Evolutionary conservation across 2,888 invertebrate genomes (phyloP), one percentile per base, ranked within the genome.

Genomic region (Nomada goodeniana): DNA sequence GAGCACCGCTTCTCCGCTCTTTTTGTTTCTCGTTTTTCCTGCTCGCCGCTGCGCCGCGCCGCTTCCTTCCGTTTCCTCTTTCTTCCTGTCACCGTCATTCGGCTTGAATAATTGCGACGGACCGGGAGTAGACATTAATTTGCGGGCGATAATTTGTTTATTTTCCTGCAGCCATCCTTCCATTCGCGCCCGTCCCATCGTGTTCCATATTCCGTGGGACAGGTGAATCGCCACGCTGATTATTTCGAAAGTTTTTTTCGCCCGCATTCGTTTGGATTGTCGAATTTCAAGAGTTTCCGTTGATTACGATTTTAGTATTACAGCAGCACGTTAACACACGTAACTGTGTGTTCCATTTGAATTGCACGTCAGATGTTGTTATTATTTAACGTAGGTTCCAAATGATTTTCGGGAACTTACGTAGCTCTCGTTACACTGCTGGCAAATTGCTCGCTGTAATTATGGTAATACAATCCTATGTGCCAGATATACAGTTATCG

Each of bases 91-190:
- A 55, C 65, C 44, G 53, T 76, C 59, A 29, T 53, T 67, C 73
- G 50, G 52, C 15, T 53, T 53, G 60, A 71, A 89, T 89, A 87
- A 89, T 89, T 84, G 83, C 82, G 70, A 82, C 72, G 63, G 26
- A 59, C 50, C 42, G 52, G 64, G 47, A 65, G 75, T 73, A 77
- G 80, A 88, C 84, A 87, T 89, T 85, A 87, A 88, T 88, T 88
- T 88, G 78, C 84, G 81, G 80, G 20, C 52, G 84, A 89, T 87
- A 84, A 87, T 86, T 84, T 44, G 59, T 68, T 60, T 68, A 60
- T 68, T 74, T 59, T 67, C 20, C n/a, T 47, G 47, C 36, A 18
- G 26, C 18, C 52, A 29, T 61, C 53, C 36, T 53, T 61, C 20
- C 23, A 15, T 18, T 26, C 64, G 15, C 10, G 7, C 13, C 15